These are phyloP conservation scores for Caenorhabditis sp. DNA, from an alignment of 2,888 invertebrate genomes.

Conservation along the genomic window DNA sequence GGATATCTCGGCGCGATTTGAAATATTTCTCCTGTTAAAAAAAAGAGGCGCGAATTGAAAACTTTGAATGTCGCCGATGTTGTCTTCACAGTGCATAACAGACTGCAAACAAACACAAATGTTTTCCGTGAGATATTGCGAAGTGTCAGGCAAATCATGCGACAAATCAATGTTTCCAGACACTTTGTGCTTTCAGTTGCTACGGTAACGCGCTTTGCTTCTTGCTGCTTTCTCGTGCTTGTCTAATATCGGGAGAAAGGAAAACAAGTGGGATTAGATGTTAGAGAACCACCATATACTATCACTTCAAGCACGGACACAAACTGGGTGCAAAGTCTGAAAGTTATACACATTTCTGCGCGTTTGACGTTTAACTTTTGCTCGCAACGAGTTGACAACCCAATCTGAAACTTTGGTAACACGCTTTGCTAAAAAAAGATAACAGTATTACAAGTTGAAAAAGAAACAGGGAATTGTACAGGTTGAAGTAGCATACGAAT, in stretches of 20 bases:
- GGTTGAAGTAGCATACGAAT: slow-evolving; percentile 5
- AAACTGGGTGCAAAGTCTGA: slow-evolving; percentile 17
- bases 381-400: slow-evolving; percentile 24
- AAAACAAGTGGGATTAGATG: background rate
- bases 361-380: background rate
- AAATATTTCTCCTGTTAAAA: too few species aligned
- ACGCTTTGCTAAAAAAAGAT: background rate
- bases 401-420: slow-evolving; percentile 2
- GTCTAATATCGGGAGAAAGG: background rate
- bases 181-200: slow-evolving; percentile 3
- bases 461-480: background rate
- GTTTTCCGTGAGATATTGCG: background rate
- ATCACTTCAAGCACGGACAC: background rate
- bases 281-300: too few species aligned
- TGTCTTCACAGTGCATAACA: too few species aligned
- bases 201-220: slow-evolving; percentile 22
- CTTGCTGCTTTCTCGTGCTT: background rate
- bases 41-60: too few species aligned
- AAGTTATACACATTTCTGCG: background rate
- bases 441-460: slow-evolving; percentile 9
- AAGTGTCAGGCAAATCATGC: background rate
- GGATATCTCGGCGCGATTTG: too few species aligned
- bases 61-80: too few species aligned
- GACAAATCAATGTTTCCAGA: slow-evolving; percentile 6
- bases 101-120: too few species aligned